A percentile compares a stretch with the other conserved stretches of the same genome.
Evolutionary conservation across 2,797 vertebrate genomes (phyloP).

Genomic region (Phrynocephalus guinanensis): DNA sequence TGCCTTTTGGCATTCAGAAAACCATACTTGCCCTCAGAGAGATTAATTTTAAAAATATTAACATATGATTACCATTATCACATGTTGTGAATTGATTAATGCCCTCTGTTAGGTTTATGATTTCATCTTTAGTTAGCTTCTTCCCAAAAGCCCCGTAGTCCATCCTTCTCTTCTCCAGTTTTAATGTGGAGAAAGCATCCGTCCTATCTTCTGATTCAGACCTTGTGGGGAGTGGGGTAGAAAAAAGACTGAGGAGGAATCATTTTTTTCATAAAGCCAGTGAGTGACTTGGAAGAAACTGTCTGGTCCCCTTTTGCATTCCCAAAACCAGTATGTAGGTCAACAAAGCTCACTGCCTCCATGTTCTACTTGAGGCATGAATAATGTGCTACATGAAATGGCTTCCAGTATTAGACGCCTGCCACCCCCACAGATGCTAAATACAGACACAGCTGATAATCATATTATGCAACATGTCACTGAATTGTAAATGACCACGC

Average conservation of each 20-base stretch:
- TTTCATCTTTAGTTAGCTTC: background rate
- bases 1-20: conserved; percentile 26
- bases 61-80: background rate
- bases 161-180: background rate
- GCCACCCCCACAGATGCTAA: background rate
- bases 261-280: background rate
- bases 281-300: background rate
- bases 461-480: background rate
- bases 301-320: background rate
- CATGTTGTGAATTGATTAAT: background rate
- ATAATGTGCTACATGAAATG: background rate
- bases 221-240: background rate
- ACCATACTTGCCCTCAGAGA: background rate
- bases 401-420: background rate
- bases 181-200: accelerated
- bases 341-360: background rate
- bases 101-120: background rate
- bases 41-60: background rate
- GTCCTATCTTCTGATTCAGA: background rate
- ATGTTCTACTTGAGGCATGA: background rate
- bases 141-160: background rate
- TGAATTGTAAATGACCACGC: background rate
- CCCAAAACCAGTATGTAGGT: conserved; percentile 18
- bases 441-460: background rate
- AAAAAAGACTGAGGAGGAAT: background rate